Conservation (phyloP, 2,888 invertebrate species). For the Andricus quercusramuli region DNA sequence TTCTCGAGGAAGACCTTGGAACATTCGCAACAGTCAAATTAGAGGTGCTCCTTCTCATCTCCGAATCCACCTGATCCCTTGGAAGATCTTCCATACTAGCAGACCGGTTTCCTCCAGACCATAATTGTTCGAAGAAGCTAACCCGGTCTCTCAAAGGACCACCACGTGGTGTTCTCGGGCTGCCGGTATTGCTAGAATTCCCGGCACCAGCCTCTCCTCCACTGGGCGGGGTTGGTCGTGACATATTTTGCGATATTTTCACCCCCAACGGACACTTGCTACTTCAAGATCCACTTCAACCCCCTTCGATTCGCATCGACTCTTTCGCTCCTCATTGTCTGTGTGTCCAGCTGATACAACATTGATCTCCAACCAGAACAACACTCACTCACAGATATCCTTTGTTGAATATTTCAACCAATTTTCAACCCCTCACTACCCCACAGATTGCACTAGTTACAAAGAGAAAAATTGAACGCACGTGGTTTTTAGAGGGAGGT, state of each 20-base stretch:
- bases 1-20: constrained; percentile 71
- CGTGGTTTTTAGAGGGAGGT: constrained; percentile 20
- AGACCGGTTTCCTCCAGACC: constrained; percentile 81
- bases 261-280: not conserved
- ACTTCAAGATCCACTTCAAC: constrained; percentile 45
- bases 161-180: constrained; percentile 75
- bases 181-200: constrained; percentile 61
- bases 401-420: not conserved
- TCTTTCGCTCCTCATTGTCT: constrained; percentile 9
- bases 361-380: not conserved
- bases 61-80: constrained; percentile 72
- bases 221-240: constrained; percentile 59
- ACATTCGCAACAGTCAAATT: constrained; percentile 77
- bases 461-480: constrained; percentile 11
- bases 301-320: constrained; percentile 43
- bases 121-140: constrained; percentile 89
- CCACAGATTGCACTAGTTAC: not conserved
- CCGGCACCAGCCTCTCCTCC: constrained; percentile 56
- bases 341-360: not conserved
- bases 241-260: constrained; percentile 48
- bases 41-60: constrained; percentile 65
- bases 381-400: not conserved
- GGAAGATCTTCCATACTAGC: constrained; percentile 75
- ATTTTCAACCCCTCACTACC: not conserved
- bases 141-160: constrained; percentile 86